Base-by-base conservation (phyloP, 2,797 vertebrate genomes). In the Lophotriccus pileatus region DNA sequence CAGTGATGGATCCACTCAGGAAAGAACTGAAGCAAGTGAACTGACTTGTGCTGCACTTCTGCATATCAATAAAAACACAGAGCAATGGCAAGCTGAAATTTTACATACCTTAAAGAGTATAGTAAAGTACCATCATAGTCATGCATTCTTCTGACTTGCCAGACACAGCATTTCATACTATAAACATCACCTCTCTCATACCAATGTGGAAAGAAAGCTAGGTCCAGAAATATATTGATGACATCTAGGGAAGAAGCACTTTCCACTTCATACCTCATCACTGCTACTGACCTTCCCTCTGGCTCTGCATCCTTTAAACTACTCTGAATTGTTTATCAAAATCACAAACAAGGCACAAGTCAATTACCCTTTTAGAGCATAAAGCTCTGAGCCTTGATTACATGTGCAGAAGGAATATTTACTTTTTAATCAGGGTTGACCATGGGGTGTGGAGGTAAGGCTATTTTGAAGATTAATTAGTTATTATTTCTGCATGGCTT, bases 391-490 rank as follows among this genome's bases (percentile, higher is more conserved):
- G 53, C 56, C 49, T 90, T 95, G 92, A 95, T 95, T 95, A 88
- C 69, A 85, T 88, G 79, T 86, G 83, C 55, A 87, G 69, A 63
- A 91, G 58, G 89, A 87, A 93, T 92, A 94, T 93, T 95, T 93
- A 84, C 93, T 94, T 89, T 94, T 95, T 94, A 95, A 95, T 93
- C 89, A 95, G 64, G 15, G 64, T 68, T 96, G 89, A 93, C 96
- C 91, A 94, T 96, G 77, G 94, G 94, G 88, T 94, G 95, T 95
- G 94, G 86, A 95, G 84, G 93, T 88, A 87, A 84, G 87, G 87
- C 79, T 92, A 92, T 95, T 92, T 88, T 90, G 94, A 96, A 94
- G 94, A 93, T 92, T 95, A 94, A 96, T 93, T 89, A 81, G 73
- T 88, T 92, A 94, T 79, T 84, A 89, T 94, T 95, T 89, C 43